Percentiles rank a stretch among this genome's conserved stretches.
These are phyloP conservation scores for Squalus acanthias DNA, from an alignment of 2,797 vertebrate species.

Conservation along the genomic window DNA sequence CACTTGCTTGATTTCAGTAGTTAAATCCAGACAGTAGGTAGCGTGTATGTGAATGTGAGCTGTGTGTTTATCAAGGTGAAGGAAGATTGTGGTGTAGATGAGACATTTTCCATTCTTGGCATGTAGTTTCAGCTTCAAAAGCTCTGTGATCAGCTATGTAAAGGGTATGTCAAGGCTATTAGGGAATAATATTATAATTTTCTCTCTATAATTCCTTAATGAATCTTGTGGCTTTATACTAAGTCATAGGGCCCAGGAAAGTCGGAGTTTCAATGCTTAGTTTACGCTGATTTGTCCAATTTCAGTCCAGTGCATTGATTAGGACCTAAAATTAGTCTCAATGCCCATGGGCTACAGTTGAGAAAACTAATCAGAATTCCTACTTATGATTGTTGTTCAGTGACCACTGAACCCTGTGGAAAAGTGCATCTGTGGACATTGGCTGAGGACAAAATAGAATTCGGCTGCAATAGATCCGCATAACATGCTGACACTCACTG, in stretches of 20 bases:
- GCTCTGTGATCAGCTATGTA: neutral
- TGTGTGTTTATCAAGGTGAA: neutral
- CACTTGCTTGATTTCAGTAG: neutral
- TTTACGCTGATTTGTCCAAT: neutral
- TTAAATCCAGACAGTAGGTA: neutral
- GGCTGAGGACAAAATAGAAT: neutral
- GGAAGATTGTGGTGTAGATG: neutral
- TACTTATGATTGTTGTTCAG: neutral
- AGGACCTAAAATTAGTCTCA: neutral
- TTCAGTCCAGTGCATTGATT: neutral
- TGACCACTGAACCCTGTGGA: neutral
- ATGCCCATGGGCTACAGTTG: neutral
- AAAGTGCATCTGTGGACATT: neutral
- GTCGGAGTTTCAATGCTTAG: neutral
- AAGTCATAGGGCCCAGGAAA: neutral
- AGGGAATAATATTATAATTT: neutral
- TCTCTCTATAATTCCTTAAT: neutral
- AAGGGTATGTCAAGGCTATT: neutral
- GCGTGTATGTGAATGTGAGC: neutral
- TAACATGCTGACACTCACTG: neutral
- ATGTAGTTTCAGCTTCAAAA: neutral
- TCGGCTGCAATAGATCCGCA: neutral
- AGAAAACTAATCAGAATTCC: neutral
- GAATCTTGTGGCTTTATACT: neutral
- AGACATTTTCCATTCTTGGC: neutral